Base-by-base conservation (phyloP, 2,888 invertebrate genomes). In the Dromius quadrimaculatus region DNA sequence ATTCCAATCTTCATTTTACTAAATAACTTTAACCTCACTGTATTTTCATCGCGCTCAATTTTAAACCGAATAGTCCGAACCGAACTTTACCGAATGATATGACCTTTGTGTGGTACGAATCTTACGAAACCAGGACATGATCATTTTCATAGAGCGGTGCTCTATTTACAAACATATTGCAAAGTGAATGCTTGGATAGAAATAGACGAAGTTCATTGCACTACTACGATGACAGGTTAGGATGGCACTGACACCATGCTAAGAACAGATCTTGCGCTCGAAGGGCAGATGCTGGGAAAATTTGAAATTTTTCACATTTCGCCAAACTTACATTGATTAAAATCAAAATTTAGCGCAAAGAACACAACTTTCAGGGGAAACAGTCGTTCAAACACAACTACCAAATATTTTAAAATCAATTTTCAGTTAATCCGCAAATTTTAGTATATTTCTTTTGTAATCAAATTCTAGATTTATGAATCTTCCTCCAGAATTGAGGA, bases 201-300 rank as follows among this genome's bases (percentile, higher is more conserved):
- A 70, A 70, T 70, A 70, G 70, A 62, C 62, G 47, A 61, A 23
- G 70, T 70, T 70, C 70, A 70, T 70, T 70, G 70, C 62, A 70
- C 70, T 62, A 70, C 15, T 19, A 23, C 32, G 70, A 32, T 62
- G 70, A 70, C 61, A 70, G 62, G 62, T 50, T 70, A 62, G 50
- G 62, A 47, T 15, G 47, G 62, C 68, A 68, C 68, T 68, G 28
- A 59, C 59, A 34, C 68, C 65, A 65, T 50, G 65, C 41, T 20
- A 66, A 66, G 57, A 66, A 57, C 41, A 23, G 1, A 22, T 15
- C 23, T 22, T 47, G 34, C 70, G 61, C 36, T 13, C 45, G 34
- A n/a, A 11, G 9, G 28, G 34, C 59, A 64, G 66, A 69, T 68
- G 68, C 59, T 68, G 36, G 34, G 34, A 36, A 59, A 59, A 34